phyloP scores from a whole-genome alignment of 1,140 invertebrate species.

The Drosophila triauraria region DNA sequence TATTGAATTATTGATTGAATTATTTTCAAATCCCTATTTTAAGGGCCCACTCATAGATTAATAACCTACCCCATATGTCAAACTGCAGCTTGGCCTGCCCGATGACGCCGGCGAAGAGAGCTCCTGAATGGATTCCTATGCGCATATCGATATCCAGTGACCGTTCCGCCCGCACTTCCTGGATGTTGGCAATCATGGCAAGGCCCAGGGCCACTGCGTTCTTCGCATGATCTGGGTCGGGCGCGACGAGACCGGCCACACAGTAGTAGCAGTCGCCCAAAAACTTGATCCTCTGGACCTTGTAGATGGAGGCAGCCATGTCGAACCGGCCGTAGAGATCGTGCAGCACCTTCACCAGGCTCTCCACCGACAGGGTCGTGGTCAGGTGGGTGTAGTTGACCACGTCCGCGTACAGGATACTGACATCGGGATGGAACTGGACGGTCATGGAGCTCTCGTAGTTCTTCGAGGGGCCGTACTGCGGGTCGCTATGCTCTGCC shows the following conservation, averaged over 20 bases:
- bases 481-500: conserved; percentile 19
- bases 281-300: conserved; percentile 94
- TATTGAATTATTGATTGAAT: too few species aligned
- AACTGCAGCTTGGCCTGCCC: conserved; percentile 97
- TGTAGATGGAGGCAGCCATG: conserved; percentile 90
- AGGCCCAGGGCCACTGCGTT: conserved; percentile 94
- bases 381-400: conserved; percentile 97
- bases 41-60: too few species aligned
- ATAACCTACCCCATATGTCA: conserved; percentile 93
- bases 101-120: conserved; percentile 94
- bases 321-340: conserved; percentile 97
- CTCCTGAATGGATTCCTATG: conserved; percentile 97
- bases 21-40: too few species aligned
- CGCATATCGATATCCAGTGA: conserved; percentile 96
- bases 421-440: conserved; percentile 94
- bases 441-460: conserved; percentile 91
- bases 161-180: conserved; percentile 89
- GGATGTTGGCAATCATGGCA: conserved; percentile 95
- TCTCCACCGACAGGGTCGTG: conserved; percentile 91
- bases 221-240: conserved; percentile 91
- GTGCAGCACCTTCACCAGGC: conserved; percentile 95
- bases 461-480: background rate
- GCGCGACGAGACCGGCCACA: conserved; percentile 92
- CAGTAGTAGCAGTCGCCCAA: conserved; percentile 97
- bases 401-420: conserved; percentile 97